Conservation (phyloP, 1,140 invertebrate genomes). For the Gryllus bimaculatus region DNA sequence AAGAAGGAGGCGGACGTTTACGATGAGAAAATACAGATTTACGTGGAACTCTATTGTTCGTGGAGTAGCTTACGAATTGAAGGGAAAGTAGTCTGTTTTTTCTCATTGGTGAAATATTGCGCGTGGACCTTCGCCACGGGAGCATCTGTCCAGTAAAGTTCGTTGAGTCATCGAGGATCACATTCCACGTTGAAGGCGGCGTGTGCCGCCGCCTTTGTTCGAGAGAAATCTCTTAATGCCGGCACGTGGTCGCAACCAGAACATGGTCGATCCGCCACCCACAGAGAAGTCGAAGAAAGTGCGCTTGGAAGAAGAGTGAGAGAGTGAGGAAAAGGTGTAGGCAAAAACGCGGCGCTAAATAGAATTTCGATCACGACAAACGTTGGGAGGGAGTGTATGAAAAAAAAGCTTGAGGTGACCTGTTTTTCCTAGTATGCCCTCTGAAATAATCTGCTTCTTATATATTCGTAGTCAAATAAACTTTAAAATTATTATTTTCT, state of each 20-base stretch:
- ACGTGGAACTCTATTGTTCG: not conserved
- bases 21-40: too few relatives aligned
- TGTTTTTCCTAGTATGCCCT: too few relatives aligned
- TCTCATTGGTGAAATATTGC: not conserved
- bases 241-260: not conserved
- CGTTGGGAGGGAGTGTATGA: too few relatives aligned
- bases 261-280: not conserved
- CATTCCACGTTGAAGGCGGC: not conserved
- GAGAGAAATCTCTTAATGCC: not conserved
- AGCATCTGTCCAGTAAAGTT: not conserved
- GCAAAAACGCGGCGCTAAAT: too few relatives aligned
- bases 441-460: too few relatives aligned
- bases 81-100: not conserved
- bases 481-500: too few relatives aligned
- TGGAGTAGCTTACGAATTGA: not conserved
- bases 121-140: not conserved
- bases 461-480: too few relatives aligned
- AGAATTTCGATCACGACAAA: too few relatives aligned
- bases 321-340: too few relatives aligned
- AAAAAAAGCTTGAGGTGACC: too few relatives aligned
- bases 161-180: not conserved
- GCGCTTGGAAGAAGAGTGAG: too few relatives aligned
- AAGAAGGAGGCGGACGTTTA: too few relatives aligned
- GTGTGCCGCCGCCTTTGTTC: not conserved
- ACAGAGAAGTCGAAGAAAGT: not conserved